Evolutionary conservation across 2,113 vertebrate species (phyloP), one percentile per base, ranked within the genome.

Genomic region (Sinocyclocheilus anophthalmus): DNA sequence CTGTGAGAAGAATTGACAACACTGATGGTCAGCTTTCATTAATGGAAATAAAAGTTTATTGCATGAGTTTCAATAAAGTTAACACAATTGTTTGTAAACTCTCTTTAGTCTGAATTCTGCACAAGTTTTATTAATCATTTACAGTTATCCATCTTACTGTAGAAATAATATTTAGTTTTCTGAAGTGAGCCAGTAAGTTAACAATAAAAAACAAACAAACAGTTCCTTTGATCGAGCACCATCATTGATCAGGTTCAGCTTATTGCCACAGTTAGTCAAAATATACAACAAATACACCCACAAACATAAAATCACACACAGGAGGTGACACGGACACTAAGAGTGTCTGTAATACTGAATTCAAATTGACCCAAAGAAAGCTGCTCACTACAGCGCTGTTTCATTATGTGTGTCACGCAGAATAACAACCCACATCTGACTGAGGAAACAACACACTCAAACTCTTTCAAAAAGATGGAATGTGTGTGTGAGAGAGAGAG

Each of bases 161-260:
- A 50, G n/a, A 50, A 50, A 26, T 76, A 30, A 24, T 5, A 10
- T 73, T n/a, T 73, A 42, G 70, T 73, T 42, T 22, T 73, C 39
- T 67, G 48, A 69, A 82, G 26, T 30, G 22, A 65, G 79, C 42
- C 57, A 50, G 50, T 9, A 55, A 55, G 53, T 55, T 24, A 82
- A 50, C 39, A 69, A 69, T 81, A 30, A 18, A 79, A 79, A 78
- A 69, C 18, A 65, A 24, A 42, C 7, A 42, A 42, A 42, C 39
- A 70, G 63, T 72, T 83, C n/a, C 7, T 67, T 82, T 22, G 65
- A 83, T 55, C 81, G 67, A 86, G 79, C 85, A 86, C 85, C 78
- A 63, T 86, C 72, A 63, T 83, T 86, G 85, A 86, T 76, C 39
- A 65, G 79, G 73, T 63, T 76, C 55, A 63, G 76, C 45, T 59